Conservation (phyloP, 2,113 vertebrate species). For the Plecturocebus donacophilus region DNA sequence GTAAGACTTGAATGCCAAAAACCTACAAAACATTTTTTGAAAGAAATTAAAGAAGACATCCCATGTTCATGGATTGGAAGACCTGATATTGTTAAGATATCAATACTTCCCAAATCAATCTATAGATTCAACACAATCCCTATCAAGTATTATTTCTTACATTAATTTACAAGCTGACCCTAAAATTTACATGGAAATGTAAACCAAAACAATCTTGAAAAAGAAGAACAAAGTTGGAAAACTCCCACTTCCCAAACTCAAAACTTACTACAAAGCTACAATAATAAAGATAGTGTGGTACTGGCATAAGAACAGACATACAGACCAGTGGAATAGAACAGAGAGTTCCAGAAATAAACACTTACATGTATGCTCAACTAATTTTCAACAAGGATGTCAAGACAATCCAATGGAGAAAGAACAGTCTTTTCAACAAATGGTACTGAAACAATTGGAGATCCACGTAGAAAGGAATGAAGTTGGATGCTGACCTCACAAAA, state of each 20-base stretch:
- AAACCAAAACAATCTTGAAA: not conserved
- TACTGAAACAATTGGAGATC: not conserved
- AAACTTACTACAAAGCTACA: not conserved
- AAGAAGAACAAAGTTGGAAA: not conserved
- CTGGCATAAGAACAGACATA: not conserved
- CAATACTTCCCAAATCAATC: not conserved
- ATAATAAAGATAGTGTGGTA: not conserved
- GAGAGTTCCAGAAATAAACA: not conserved
- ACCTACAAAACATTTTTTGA: not conserved
- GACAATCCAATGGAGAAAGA: not conserved
- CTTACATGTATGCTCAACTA: not conserved
- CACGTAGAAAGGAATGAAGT: not conserved
- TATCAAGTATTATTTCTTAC: not conserved
- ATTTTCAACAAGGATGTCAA: not conserved
- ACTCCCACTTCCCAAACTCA: not conserved
- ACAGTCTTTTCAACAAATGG: not conserved
- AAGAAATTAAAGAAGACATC: not conserved
- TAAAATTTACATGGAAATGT: conserved; percentile 23
- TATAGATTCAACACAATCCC: not conserved
- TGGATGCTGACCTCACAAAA: not conserved
- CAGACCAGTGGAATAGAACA: not conserved
- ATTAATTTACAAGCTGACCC: not conserved
- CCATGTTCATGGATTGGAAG: not conserved
- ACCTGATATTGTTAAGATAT: not conserved
- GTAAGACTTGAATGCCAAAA: not conserved